Base-by-base conservation (phyloP, 2,888 invertebrate genomes). In the Apotomis betuletana region DNA sequence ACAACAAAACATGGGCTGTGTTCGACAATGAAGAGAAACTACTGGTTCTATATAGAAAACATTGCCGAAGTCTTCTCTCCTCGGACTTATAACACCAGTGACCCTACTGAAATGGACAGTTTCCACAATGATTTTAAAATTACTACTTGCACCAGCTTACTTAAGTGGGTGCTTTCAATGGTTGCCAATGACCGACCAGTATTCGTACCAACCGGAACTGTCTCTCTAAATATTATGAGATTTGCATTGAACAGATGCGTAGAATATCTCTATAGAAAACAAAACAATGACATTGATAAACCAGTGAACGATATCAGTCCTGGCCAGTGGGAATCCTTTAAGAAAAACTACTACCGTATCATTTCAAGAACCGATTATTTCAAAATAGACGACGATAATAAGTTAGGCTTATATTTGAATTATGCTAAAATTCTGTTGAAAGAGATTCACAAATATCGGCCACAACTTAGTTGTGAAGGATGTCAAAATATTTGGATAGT, bases 401-500 rank as follows among this genome's bases (percentile, higher is more conserved):
- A 85, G 68, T 74, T 91, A 13, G 81, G 85, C 5, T 79, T 91
- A 15, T 93, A 91, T 76, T 77, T 90, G 61, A 85, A 83, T 1
- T 90, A 91, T 60, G 92, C 95, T 10, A 94, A 94, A 76, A 93
- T 91, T 78, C 88, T 96, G 71, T 83, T 97, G 8, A 92, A 93
- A 74, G 94, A 95, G 78, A 90, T 96, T 38, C 90, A 92, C 72
- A 90, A 87, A 69, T 94, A 94, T 78, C 94, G 95, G 77, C 95
- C 96, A 0, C 95, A 95, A 81, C 85, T 96, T 65, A 93, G 94
- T 74, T 95, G 96, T 83, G 98, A 98, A 89, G 98, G 98, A 0
- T 94, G 94, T 76, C 94, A 95, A 82, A 97, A 98, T 88, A 95
- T 98, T 77, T 98, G 98, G 98, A 97, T 98, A 74, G 94, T 98